phyloP scores from a whole-genome alignment of 2,888 invertebrate genomes.

The Cataglyphis livida region DNA sequence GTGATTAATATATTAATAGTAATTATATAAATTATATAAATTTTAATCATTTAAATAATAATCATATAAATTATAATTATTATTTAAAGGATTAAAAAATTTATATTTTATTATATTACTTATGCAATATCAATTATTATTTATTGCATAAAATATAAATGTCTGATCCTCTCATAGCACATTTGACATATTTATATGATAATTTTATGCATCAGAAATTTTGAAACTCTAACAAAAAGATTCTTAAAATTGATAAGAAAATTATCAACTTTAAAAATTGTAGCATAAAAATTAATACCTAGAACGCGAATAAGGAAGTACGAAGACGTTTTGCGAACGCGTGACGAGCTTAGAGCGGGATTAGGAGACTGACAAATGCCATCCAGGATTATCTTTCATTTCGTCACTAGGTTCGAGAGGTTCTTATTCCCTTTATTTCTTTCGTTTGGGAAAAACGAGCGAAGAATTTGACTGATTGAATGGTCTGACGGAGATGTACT shows the following conservation, averaged over 20 bases:
- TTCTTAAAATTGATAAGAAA: neutral
- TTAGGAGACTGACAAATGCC: neutral
- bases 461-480: slow-evolving; percentile 55
- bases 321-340: neutral
- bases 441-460: neutral
- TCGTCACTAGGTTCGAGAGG: slow-evolving; percentile 3
- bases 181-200: neutral
- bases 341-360: slow-evolving; percentile 24
- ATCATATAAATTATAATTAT: no score
- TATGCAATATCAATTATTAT: neutral
- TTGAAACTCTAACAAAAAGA: neutral
- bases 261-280: neutral
- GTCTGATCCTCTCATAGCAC: neutral
- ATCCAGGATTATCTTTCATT: neutral
- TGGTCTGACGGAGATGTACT: slow-evolving; percentile 59
- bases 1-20: no score
- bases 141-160: neutral
- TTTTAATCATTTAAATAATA: no score
- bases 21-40: no score
- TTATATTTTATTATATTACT: neutral
- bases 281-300: neutral
- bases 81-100: no score
- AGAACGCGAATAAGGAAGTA: neutral
- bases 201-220: neutral
- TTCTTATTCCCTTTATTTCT: slow-evolving; percentile 15